Evolutionary conservation across 2,113 vertebrate species (phyloP), one percentile per base, ranked within the genome.

Genomic region (Lasiurus cinereus): DNA sequence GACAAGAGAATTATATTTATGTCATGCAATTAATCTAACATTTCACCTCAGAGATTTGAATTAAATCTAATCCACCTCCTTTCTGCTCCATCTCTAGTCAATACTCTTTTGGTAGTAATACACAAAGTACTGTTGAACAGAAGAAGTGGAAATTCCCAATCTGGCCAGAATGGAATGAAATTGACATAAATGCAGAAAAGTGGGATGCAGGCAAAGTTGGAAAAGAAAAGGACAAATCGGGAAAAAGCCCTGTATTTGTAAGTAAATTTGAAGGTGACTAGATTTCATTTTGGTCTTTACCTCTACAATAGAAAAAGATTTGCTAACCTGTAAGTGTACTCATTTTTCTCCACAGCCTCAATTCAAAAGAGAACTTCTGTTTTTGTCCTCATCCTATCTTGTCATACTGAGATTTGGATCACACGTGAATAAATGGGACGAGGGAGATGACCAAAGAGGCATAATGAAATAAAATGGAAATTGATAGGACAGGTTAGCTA

Each of bases 161-260:
- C 86, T 99, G 99, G 99, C 99, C 99, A 2, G 99, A 99, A 97
- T 99, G 99, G 99, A 99, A 96, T 39, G 99, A 99, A 90, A 97
- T 97, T 5, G 99, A 99, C 64, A 95, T 99, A 93, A 99, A 97
- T 96, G 97, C 98, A 43, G 99, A 99, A 97, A 99, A 99, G 97
- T 99, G 99, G 99, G 99, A 99, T n/a, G 24, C 87, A 18, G 97
- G 93, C 67, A 99, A 98, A 98, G 67, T 46, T 76, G 88, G 86
- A 14, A 99, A 99, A 95, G 99, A 99, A 70, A 98, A 98, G 69
- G 98, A 98, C 69, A 99, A 99, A 96, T 2, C 83, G 5, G 98
- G 39, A 29, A 99, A 98, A 97, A 98, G 97, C 83, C 98, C 98
- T 2, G 3, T 70, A 86, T 64, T 96, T 85, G 98, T 99, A 98